phyloP scores from a whole-genome alignment of 2,113 vertebrate genomes.

The Carassius gibelio region DNA sequence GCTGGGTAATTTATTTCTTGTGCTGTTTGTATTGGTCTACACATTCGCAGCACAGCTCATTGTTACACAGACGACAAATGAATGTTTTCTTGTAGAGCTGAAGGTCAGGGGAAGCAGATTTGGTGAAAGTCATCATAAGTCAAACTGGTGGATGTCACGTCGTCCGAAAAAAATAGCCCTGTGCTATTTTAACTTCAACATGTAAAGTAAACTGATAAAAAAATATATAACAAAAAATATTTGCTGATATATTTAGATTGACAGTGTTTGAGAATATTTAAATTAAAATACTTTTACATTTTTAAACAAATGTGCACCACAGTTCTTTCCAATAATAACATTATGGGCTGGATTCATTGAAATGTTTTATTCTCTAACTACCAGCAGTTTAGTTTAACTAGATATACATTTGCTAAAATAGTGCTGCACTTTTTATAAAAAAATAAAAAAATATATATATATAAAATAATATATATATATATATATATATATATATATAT shows the following conservation, averaged over 20 bases:
- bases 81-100: slow-evolving; percentile 56
- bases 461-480: too few species aligned
- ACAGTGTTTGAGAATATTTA: neutral
- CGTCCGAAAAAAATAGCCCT: neutral
- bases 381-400: neutral
- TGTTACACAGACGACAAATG: slow-evolving; percentile 62
- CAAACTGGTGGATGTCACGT: neutral
- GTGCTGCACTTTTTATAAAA: neutral
- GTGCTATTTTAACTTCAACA: neutral
- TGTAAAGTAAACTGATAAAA: neutral
- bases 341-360: neutral
- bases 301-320: neutral
- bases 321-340: neutral
- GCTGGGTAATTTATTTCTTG: slow-evolving; percentile 66
- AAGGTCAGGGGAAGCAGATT: slow-evolving; percentile 63
- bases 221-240: neutral
- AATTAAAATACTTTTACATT: neutral
- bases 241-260: neutral
- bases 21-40: slow-evolving; percentile 49
- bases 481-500: neutral
- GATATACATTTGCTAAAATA: neutral
- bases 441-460: neutral
- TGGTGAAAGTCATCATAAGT: slow-evolving; percentile 2
- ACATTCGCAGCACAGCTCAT: slow-evolving; percentile 37
- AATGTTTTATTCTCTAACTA: neutral